Base-by-base conservation (phyloP, 2,888 invertebrate species). In the Acleris literana region DNA sequence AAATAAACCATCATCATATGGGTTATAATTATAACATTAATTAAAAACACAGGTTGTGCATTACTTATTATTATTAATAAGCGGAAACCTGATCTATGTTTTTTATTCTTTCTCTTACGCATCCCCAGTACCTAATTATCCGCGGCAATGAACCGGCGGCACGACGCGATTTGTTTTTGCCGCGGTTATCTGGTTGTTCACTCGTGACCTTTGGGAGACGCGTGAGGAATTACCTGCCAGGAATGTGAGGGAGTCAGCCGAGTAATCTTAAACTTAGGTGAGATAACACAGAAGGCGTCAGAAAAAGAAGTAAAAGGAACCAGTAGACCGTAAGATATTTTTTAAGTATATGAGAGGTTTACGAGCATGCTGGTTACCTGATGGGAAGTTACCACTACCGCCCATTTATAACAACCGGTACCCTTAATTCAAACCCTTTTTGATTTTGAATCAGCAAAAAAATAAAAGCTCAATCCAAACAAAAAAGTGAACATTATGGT, bases 191-290 rank as follows among this genome's bases (percentile, higher is more conserved):
- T 84, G 90, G 88, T 87, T 90, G 76, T 90, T 90, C 85, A 89
- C 91, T 76, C 73, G 73, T 90, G 88, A 88, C 91, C 91, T 92
- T 92, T 91, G 76, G 80, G 80, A 84, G 84, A 82, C 77, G 77
- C 81, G 75, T 72, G 71, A 75, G 80, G 80, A 79, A 77, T 80
- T 74, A 77, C 73, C 72, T 75, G 77, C 67, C 68, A 69, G 69
- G 71, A 71, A 68, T 70, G 61, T 69, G 56, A 68, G 51, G 63
- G 65, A 68, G 60, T 72, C 49, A 53, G 63, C 68, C 25, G 22
- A 49, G n/a, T 46, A 44, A 46, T 46, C 46, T 25, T 44, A 17
- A 46, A 13, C 44, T 57, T 43, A 46, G 57, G 25, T 60, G 44
- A 61, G 60, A 51, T 52, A 63, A 46, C 17, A 49, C 33, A 33